These are phyloP conservation scores for Carollia perspicillata DNA, from an alignment of 2,113 vertebrate genomes.

Conservation along the genomic window DNA sequence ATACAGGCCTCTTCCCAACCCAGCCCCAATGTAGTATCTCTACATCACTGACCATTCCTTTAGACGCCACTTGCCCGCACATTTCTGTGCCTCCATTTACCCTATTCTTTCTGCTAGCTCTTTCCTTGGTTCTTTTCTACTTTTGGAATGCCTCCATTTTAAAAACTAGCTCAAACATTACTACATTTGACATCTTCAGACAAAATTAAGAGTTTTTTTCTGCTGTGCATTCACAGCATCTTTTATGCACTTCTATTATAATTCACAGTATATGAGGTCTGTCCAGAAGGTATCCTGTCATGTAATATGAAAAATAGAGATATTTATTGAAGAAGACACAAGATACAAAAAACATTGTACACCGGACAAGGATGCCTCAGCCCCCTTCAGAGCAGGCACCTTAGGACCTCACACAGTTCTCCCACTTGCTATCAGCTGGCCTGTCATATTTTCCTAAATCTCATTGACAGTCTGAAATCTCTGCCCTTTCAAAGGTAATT, in stretches of 20 bases:
- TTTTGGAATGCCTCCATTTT: background rate
- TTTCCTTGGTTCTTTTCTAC: background rate
- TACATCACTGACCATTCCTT: background rate
- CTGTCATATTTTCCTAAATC: too few species aligned
- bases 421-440: too few species aligned
- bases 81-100: background rate
- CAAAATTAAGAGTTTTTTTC: background rate
- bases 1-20: background rate
- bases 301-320: too few species aligned
- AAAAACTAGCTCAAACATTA: slow-evolving; percentile 3
- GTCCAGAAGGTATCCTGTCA: too few species aligned
- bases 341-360: too few species aligned
- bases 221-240: background rate
- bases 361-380: too few species aligned
- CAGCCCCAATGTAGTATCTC: background rate
- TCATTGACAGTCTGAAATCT: too few species aligned
- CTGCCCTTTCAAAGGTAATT: too few species aligned
- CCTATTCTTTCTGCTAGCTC: background rate
- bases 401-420: too few species aligned
- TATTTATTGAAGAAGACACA: too few species aligned
- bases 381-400: too few species aligned
- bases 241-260: background rate
- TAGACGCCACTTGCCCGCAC: background rate
- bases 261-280: background rate
- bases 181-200: background rate